These are phyloP conservation scores for Xiphorhynchus elegans DNA, from an alignment of 2,113 vertebrate species.

Conservation along the genomic window DNA sequence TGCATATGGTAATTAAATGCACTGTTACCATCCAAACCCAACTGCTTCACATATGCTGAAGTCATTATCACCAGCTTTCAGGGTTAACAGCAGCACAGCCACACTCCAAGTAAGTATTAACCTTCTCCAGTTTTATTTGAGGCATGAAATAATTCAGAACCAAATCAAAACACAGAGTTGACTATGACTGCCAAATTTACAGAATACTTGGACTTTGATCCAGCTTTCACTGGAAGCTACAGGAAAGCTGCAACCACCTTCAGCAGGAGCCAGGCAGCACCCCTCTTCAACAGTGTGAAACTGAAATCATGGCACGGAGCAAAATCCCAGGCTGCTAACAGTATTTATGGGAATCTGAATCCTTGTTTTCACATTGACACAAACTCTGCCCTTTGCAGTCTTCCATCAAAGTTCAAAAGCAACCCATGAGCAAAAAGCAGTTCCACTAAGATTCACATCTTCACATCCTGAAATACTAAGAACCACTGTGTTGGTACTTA, in stretches of 20 bases:
- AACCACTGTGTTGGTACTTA: background rate
- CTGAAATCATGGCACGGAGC: background rate
- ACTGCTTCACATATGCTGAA: background rate
- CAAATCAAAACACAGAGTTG: background rate
- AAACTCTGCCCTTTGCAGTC: background rate
- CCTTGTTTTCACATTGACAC: background rate
- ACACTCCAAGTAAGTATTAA: background rate
- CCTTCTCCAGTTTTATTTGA: background rate
- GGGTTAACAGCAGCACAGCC: background rate
- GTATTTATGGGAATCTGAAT: background rate
- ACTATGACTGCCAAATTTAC: background rate
- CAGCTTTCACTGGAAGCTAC: background rate
- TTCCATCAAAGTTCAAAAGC: background rate
- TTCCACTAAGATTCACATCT: background rate
- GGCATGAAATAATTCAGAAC: background rate
- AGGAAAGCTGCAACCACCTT: background rate
- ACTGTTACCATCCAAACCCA: background rate
- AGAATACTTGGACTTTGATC: background rate
- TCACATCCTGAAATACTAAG: background rate
- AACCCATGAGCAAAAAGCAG: background rate
- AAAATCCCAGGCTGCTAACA: background rate
- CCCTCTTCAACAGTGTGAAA: background rate
- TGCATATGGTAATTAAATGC: background rate
- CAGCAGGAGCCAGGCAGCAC: background rate
- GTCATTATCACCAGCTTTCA: background rate